Base-by-base conservation (phyloP, 2,113 vertebrate genomes). In the Nyctereutes procyonoides region DNA sequence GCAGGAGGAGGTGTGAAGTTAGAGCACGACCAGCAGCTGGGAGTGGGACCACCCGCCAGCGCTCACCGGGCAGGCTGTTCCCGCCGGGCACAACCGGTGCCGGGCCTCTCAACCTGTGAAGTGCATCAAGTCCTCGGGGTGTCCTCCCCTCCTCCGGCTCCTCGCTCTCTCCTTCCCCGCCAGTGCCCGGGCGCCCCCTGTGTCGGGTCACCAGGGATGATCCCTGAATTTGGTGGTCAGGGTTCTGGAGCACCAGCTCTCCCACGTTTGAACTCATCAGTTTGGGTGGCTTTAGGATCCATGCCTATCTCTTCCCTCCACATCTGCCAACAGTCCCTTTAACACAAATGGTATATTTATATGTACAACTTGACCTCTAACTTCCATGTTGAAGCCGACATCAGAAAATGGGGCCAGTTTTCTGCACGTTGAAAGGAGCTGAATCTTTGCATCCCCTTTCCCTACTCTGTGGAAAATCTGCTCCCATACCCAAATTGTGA, bases 11-110 rank as follows among this genome's bases (percentile, higher is more conserved):
- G 73, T 73, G 84, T 35, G 24, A 82, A 76, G 73, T 62, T 43
- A 26, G 73, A 35, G 60, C 24, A 28, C 4, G 1, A 0, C 10
- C 3, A 7, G 35, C 4, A 2, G 9, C 20, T 15, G 55, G 7
- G 30, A 20, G n/a, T 16, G 84, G 92, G 73, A 43, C 86, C 51
- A 32, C 60, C 58, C 0, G 14, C 35, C 48, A 2, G 58, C n/a
- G 1, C 67, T 35, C 30, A 17, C 24, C 0, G 0, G 8, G 30
- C 56, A 76, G 51, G 48, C 43, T 26, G 35, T 17, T 24, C 30
- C 48, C 0, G 4, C 55, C 22, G 0, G 1, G 3, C 56, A 8
- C 32, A 12, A 0, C 32, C 0, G 0, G 51, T 19, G 48, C 32
- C 71, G 2, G 8, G 94, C 90, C 94, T 77, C 79, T 32, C 58